phyloP scores from a whole-genome alignment of 2,797 vertebrate genomes.

The Micrastur ruficollis region DNA sequence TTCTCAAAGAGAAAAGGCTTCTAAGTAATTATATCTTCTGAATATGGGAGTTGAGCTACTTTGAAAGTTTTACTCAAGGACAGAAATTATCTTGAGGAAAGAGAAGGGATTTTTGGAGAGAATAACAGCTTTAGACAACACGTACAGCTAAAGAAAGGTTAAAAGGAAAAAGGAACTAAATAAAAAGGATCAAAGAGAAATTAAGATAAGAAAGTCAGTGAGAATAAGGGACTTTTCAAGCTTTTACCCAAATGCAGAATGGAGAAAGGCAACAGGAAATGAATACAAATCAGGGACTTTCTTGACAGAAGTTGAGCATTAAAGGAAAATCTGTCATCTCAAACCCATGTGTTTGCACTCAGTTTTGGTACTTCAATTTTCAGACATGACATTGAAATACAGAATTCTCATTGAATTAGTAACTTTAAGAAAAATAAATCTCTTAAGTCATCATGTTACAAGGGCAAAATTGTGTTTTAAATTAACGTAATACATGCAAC shows the following conservation, averaged over 20 bases:
- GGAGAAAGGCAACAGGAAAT: slow-evolving; percentile 23
- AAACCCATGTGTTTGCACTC: background rate
- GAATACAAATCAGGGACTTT: slow-evolving; percentile 45
- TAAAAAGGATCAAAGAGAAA: slow-evolving; percentile 45
- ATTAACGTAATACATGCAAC: background rate
- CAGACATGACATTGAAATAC: slow-evolving; percentile 20
- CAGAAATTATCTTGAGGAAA: slow-evolving; percentile 46
- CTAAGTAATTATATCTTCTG: slow-evolving; percentile 1
- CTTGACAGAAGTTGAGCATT: slow-evolving; percentile 23
- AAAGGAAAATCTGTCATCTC: slow-evolving; percentile 20
- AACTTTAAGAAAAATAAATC: background rate
- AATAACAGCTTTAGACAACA: slow-evolving; percentile 39
- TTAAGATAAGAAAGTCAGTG: slow-evolving; percentile 32
- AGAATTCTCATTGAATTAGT: background rate
- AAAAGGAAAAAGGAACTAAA: background rate
- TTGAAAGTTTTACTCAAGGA: slow-evolving; percentile 36
- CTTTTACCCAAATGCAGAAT: slow-evolving; percentile 1
- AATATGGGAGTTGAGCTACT: background rate
- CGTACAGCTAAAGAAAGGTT: background rate
- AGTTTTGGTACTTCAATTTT: slow-evolving; percentile 6
- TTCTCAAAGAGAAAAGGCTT: background rate
- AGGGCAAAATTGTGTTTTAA: background rate
- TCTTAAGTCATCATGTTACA: background rate
- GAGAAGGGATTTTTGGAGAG: background rate
- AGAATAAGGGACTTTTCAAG: slow-evolving; percentile 33